Evolutionary conservation across 2,113 vertebrate species (phyloP), one percentile per base, ranked within the genome.

Genomic region (Tylochromis polylepis): DNA sequence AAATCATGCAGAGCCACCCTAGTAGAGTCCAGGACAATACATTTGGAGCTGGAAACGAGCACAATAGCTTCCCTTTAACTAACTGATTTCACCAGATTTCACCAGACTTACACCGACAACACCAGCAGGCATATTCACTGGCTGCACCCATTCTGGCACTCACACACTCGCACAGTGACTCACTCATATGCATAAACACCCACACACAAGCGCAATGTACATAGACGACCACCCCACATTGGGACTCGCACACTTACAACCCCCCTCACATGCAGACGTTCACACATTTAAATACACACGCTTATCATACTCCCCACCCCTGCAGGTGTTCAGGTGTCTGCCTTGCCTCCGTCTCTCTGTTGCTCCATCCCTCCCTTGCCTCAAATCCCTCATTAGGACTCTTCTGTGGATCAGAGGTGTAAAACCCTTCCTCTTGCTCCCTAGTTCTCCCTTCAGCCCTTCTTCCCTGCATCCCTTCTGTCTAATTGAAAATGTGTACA

Each of bases 401-500:
- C 91, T 93, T 91, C 87, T 91, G 92, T 87, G 90, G 92, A 93
- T 95, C 93, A 92, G 93, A 95, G 92, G 94, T 93, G 93, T 94
- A 91, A 95, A 94, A 92, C 59, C 93, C 90, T 86, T 90, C 91
- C 93, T 92, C 87, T 88, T 90, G 89, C 90, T 94, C 70, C 60
- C 46, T 43, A 79, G 87, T 90, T 88, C 85, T 90, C 83, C 53
- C 60, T 62, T 92, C 83, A 83, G 56, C 89, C 87, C 89, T 72
- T 83, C 89, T 55, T 91, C 93, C 89, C 90, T 78, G 81, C 82
- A 78, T 94, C 94, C 91, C 93, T 89, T 92, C 89, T 88, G 91
- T 92, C 94, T 96, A 96, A 96, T 95, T 96, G 95, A 96, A 94
- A 95, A 93, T 81, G 57, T 93, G 92, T 94, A 93, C 88, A 90